Evolutionary conservation across 1,140 invertebrate species (phyloP), one percentile per base, ranked within the genome.

Genomic region (Drosophila varians): DNA sequence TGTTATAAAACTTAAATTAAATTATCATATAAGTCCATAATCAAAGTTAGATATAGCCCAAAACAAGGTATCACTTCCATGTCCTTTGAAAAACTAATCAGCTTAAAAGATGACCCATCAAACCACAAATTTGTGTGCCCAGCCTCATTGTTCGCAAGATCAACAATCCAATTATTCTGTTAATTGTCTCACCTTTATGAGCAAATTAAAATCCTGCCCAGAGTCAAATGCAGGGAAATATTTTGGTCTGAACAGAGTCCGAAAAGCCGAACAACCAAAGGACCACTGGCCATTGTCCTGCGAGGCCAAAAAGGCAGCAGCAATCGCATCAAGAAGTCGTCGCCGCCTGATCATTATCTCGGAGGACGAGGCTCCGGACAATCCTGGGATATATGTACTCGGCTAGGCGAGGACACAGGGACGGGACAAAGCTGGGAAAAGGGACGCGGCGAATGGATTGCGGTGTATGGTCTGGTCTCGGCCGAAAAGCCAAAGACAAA

Each of bases 121-220:
- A 47, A 21, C 14, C 21, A 42, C 42, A 66, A 36, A 57, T 77
- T 58, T 54, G 7, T 14, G 60, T 34, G 52, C 72, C 62, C 47
- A 54, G n/a, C 14, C 48, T 8, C 68, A 87, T 86, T 86, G 82
- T 87, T 48, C 23, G 7, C 11, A 34, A 47, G 65, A 77, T 68
- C 26, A 88, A 71, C 82, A 87, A 87, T 87, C 82, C 82, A 87
- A 87, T 87, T 87, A 87, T 87, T 87, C 74, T 60, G 82, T 87
- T 87, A 87, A 87, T 87, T 87, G 82, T 87, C 83, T 87, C 82
- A 87, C 83, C 82, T 87, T 87, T 87, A 87, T 88, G 83, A 62
- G 47, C 83, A 87, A 87, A 87, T 87, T 87, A 82, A 87, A 87
- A 87, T 87, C 82, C 84, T 68, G 70, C 48, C 12, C 47, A 71